Conservation (phyloP, 1,140 invertebrate species). For the Bathynomus jamesi region DNA sequence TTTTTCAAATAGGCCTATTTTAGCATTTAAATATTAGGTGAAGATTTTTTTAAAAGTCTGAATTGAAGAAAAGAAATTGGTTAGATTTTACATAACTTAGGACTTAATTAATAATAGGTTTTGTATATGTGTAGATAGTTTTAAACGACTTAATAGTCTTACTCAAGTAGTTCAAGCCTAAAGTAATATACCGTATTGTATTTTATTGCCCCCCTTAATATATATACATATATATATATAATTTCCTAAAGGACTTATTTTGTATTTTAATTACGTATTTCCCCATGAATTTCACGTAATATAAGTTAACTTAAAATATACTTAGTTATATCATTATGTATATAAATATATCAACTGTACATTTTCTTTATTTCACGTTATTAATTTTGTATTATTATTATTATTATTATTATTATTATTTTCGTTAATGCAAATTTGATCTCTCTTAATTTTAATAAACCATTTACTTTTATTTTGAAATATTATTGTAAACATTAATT, state of each 20-base stretch:
- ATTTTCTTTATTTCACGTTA: background rate
- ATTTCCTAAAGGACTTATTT: no score
- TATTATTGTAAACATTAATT: no score
- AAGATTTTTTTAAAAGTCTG: no score
- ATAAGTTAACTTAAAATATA: background rate
- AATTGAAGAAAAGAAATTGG: background rate
- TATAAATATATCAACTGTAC: background rate
- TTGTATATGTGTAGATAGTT: background rate
- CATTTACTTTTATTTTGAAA: background rate
- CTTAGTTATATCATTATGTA: background rate
- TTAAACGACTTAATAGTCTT: background rate
- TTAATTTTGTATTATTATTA: background rate
- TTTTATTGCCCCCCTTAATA: background rate
- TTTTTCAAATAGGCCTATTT: background rate
- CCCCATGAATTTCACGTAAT: background rate
- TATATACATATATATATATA: conserved; percentile 1
- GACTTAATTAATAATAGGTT: background rate
- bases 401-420: background rate
- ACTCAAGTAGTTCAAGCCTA: background rate
- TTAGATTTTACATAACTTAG: background rate
- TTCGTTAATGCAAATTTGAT: background rate
- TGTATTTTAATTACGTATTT: background rate
- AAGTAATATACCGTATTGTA: background rate
- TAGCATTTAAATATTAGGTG: background rate
- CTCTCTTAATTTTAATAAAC: background rate